Conservation (phyloP, 2,888 invertebrate species). For the Teinopalpus imperialis region DNA sequence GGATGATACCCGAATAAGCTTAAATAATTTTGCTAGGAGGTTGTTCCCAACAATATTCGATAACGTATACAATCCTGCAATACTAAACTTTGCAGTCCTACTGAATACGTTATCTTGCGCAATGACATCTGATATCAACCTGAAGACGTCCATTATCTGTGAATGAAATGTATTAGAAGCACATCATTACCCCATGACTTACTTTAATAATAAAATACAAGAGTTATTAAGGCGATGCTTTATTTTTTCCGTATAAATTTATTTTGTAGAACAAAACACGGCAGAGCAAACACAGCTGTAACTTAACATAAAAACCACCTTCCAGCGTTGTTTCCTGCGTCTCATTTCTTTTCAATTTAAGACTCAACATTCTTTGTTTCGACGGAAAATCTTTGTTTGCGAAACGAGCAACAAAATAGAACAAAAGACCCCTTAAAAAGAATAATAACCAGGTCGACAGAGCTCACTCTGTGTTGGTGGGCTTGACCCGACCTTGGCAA, state of each 20-base stretch:
- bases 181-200: too few relatives aligned
- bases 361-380: conserved; percentile 27
- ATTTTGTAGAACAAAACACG: conserved; percentile 12
- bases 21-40: too few relatives aligned
- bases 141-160: too few relatives aligned
- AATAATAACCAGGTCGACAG: conserved; percentile 27
- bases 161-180: too few relatives aligned
- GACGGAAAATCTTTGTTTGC: conserved; percentile 27
- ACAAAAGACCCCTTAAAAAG: conserved; percentile 25
- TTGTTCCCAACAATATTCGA: too few relatives aligned
- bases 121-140: too few relatives aligned
- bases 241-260: conserved; percentile 12
- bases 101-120: too few relatives aligned
- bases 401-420: conserved; percentile 25
- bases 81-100: too few relatives aligned
- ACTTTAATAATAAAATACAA: too few relatives aligned
- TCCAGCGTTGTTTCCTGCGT: conserved; percentile 21
- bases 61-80: too few relatives aligned
- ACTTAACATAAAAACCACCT: conserved; percentile 22
- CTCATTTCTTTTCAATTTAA: conserved; percentile 25
- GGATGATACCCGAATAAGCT: too few relatives aligned
- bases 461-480: conserved; percentile 48
- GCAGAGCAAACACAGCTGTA: conserved; percentile 20
- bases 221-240: neutral
- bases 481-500: conserved; percentile 38